Base-by-base conservation (phyloP, 2,888 invertebrate species). In the Diarsia dahlii region DNA sequence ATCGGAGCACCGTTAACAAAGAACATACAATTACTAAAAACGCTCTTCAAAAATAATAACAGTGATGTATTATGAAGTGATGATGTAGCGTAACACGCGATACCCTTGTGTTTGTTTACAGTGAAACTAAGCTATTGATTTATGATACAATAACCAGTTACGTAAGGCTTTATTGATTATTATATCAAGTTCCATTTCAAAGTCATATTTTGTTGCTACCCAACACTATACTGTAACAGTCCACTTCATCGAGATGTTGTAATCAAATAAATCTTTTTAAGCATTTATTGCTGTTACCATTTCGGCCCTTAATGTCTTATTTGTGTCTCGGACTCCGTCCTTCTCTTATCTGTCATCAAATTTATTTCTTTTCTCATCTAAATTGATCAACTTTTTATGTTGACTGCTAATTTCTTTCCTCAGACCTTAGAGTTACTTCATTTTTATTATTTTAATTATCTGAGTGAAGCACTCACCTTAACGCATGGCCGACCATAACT, bases 91-190 rank as follows among this genome's bases (percentile, higher is more conserved):
- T 76, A 84, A 86, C 89, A 87, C 88, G 85, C 86, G 73, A 89
- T 86, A 86, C 77, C 81, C 79, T 83, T 85, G 82, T 87, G 83
- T 88, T 87, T 89, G 88, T 89, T 84, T 88, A 88, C 84, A 77
- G 45, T 84, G 80, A 85, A 89, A 88, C 80, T 85, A 86, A 83
- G 80, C 74, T 89, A 89, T 89, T 89, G 88, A 88, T 91, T 89
- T 87, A 87, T 89, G 88, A 85, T 80, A 81, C 76, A 83, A 79
- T 74, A 73, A 79, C 76, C 56, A 65, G 86, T 89, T 85, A 83
- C 81, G 78, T 87, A 87, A 90, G 66, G 75, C 52, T 85, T 73
- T 89, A 90, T 89, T 82, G 91, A 89, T 89, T 88, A 81, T 77
- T 60, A 79, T 77, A 84, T 88, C 75, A 87, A 78, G 71, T 83